Base-by-base conservation (phyloP, 2,113 vertebrate species). In the Lamprologus tigripictilis region DNA sequence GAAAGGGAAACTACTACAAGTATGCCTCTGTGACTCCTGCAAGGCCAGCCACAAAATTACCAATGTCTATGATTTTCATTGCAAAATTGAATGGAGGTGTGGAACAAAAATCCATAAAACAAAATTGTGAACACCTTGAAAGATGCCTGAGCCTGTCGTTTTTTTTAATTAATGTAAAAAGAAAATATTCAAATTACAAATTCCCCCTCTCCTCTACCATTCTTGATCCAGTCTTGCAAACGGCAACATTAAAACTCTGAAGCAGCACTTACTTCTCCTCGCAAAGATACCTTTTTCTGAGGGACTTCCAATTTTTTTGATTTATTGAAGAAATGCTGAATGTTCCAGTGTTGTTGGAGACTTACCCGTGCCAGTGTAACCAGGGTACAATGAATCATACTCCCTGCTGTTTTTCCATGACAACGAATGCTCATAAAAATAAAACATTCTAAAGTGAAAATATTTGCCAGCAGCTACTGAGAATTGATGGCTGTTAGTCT, bases 361-460 rank as follows among this genome's bases (percentile, higher is more conserved):
- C 28, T 47, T 85, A 54, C 73, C 80, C 42, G 33, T 26, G 6
- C n/a, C 79, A 73, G 45, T 84, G 49, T 89, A 58, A 13, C 79
- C 57, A 19, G 21, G 31, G 45, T 33, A 31, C 76, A 80, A 58
- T 90, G 83, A 89, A 89, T 92, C 89, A 87, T 19, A 55, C 57
- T 80, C 55, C 81, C 81, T 51, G 83, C 88, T 90, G 88, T 88
- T 78, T 81, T 86, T 58, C 84, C 79, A 90, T 89, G 88, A 90
- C 87, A 92, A 91, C 80, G 73, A 68, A 81, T 86, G 82, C 76
- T 92, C 78, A 61, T 90, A 85, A 53, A 88, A 90, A 91, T 73
- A 88, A 63, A 73, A 42, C 49, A 53, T 87, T 82, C 80, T 61
- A 47, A 86, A 87, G 81, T 86, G 83, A 17, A 89, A 84, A 83